These are phyloP conservation scores for Scaptodrosophila latifasciaeformis DNA, from an alignment of 2,888 invertebrate genomes.

Conservation along the genomic window DNA sequence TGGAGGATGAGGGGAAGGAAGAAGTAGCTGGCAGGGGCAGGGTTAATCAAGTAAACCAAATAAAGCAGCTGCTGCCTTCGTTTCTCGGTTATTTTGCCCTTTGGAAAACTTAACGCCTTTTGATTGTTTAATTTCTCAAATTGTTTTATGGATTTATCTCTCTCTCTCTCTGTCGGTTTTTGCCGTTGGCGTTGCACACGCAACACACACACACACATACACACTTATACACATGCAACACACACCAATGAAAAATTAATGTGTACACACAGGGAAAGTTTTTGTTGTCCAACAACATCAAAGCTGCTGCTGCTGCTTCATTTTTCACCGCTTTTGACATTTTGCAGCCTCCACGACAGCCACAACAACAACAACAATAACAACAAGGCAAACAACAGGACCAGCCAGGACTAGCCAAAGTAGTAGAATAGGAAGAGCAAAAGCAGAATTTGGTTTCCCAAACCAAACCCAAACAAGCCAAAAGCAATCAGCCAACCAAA, in stretches of 20 bases:
- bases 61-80: slow-evolving; percentile 16
- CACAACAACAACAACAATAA: no score
- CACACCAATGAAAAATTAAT: slow-evolving; percentile 68
- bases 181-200: slow-evolving; percentile 7
- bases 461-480: no score
- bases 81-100: slow-evolving; percentile 5
- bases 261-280: slow-evolving; percentile 25
- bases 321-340: slow-evolving; percentile 68
- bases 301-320: slow-evolving; percentile 40
- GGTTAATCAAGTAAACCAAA: slow-evolving; percentile 64
- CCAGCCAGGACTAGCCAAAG: no score
- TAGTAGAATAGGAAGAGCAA: slow-evolving; percentile 27
- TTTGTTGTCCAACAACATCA: background rate
- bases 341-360: slow-evolving; percentile 42
- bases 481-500: slow-evolving; percentile 67
- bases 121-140: slow-evolving; percentile 69
- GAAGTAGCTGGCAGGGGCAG: slow-evolving; percentile 5
- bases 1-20: background rate
- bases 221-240: slow-evolving; percentile 7
- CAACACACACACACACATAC: slow-evolving; percentile 24
- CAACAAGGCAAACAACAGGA: no score
- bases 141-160: slow-evolving; percentile 68
- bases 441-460: no score
- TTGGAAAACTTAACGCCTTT: slow-evolving; percentile 67
- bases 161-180: slow-evolving; percentile 10